Conservation (phyloP, 2,888 invertebrate genomes). For the Plusia festucae region DNA sequence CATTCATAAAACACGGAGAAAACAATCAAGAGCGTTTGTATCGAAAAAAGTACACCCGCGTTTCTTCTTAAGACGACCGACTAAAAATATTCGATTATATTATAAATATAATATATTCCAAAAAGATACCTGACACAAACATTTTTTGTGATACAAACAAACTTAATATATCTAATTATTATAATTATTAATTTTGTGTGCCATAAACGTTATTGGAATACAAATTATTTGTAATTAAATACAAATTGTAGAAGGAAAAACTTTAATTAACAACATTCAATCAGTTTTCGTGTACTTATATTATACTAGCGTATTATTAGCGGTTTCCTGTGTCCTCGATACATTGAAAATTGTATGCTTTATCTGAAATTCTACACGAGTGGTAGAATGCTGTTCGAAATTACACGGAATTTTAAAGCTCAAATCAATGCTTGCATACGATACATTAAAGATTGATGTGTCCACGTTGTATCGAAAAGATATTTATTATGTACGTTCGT, state of each 20-base stretch:
- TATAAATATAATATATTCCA: not conserved
- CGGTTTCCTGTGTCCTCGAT: not conserved
- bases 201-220: not conserved
- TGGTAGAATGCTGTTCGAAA: not conserved
- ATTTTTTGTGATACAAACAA: no score
- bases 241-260: no score
- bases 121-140: no score
- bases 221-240: no score
- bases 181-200: no score
- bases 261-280: not conserved
- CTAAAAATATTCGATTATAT: no score
- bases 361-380: not conserved
- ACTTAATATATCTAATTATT: no score
- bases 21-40: no score
- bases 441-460: not conserved
- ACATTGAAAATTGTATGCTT: not conserved
- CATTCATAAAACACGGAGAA: no score
- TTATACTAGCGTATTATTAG: not conserved
- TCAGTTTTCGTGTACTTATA: not conserved
- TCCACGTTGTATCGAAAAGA: not conserved
- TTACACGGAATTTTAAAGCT: constrained; percentile 7
- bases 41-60: no score
- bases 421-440: not conserved
- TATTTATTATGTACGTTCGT: not conserved
- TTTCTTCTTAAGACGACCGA: no score